These are phyloP conservation scores for Oscheius onirici DNA, from an alignment of 2,888 invertebrate species.

Conservation along the genomic window DNA sequence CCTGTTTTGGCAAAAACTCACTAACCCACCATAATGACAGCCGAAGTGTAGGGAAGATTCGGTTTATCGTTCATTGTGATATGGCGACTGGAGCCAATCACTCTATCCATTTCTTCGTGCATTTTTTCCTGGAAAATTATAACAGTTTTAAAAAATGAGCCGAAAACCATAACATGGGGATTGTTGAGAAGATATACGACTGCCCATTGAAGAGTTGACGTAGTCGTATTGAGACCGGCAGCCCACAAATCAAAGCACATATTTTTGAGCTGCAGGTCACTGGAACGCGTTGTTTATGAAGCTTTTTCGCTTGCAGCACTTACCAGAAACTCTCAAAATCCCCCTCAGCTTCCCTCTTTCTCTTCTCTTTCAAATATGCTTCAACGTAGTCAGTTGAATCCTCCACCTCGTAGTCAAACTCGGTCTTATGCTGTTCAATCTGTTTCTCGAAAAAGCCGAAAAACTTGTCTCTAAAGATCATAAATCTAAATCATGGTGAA, in stretches of 20 bases:
- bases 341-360: conserved; percentile 34
- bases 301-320: not conserved
- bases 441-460: conserved; percentile 43
- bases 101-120: conserved; percentile 47
- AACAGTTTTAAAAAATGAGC: not conserved
- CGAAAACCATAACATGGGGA: conserved; percentile 33
- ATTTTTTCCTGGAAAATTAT: conserved; percentile 41
- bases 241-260: conserved; percentile 56
- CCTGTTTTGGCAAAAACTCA: not conserved
- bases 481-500: conserved; percentile 24
- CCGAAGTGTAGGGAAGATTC: conserved; percentile 44
- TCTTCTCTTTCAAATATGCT: conserved; percentile 44
- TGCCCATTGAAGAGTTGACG: conserved; percentile 48
- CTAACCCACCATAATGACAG: conserved; percentile 46
- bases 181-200: conserved; percentile 41
- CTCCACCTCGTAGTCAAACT: conserved; percentile 26
- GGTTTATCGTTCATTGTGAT: conserved; percentile 50
- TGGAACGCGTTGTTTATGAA: not conserved
- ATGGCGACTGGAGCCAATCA: conserved; percentile 46
- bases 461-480: conserved; percentile 35
- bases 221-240: conserved; percentile 58
- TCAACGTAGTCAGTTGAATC: conserved; percentile 45
- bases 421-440: conserved; percentile 41
- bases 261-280: conserved; percentile 35
- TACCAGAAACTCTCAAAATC: conserved; percentile 39